Base-by-base conservation (phyloP, 2,797 vertebrate species). In the Melanotaenia trifasciata region DNA sequence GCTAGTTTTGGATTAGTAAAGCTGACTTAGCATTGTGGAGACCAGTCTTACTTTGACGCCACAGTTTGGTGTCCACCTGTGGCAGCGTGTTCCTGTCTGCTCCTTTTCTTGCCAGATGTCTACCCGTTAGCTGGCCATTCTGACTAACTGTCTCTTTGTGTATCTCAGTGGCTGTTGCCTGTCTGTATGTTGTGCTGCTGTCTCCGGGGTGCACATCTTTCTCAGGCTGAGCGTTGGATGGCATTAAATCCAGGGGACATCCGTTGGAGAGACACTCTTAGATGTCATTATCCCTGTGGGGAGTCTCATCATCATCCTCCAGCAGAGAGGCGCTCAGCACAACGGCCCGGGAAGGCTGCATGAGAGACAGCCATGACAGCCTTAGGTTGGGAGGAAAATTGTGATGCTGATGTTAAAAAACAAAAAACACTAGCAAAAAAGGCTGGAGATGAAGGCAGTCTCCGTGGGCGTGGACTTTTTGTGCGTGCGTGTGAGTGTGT, bases 181-280 rank as follows among this genome's bases (percentile, higher is more conserved):
- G 75, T 65, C 63, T 64, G 40, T 63, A n/a, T 40, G 68, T 64
- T 65, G 64, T 3, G 47, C 61, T 36, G 58, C 75, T 58, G 70
- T 63, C 72, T 83, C 64, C 5, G 24, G 47, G 65, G 57, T 36
- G 22, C 20, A 32, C 12, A n/a, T 70, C 70, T 72, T 64, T 85
- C 78, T 72, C 22, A 13, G 69, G 68, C 76, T 80, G 68, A 85
- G 79, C 33, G 53, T 73, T 70, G 78, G 76, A 71, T 83, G 82
- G 83, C 87, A 90, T 91, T 92, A 86, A 90, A 87, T 87, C 82
- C 54, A 38, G 89, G 80, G 84, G 84, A 87, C 87, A 84, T 91
- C 88, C 79, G 57, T 72, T 77, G 77, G 79, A 90, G 83, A 87
- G 80, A 74, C 40, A 62, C 84, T 90, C 68, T 87, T 85, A 74